These are phyloP conservation scores for Eucriotettix oculatus DNA, from an alignment of 2,888 invertebrate species.

Conservation along the genomic window DNA sequence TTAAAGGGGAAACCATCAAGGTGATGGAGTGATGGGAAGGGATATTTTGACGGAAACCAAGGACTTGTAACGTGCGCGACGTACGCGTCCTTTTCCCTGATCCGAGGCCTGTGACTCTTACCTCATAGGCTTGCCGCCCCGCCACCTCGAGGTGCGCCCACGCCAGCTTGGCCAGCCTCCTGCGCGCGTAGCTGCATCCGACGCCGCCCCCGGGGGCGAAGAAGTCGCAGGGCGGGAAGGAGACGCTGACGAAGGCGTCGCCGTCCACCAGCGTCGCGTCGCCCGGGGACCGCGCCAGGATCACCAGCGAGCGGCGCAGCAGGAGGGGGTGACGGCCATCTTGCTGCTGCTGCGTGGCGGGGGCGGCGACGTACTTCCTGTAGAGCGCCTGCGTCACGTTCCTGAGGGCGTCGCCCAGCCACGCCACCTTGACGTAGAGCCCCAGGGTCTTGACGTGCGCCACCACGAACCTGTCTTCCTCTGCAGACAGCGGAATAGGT, in stretches of 20 bases:
- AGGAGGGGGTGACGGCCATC: slow-evolving; percentile 15
- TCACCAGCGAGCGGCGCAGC: slow-evolving; percentile 34
- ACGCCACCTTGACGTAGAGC: slow-evolving; percentile 46
- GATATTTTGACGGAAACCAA: no score
- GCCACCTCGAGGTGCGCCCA: slow-evolving; percentile 37
- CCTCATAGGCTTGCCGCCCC: slow-evolving; percentile 33
- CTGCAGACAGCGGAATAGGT: slow-evolving; percentile 8
- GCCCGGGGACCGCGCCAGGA: slow-evolving; percentile 52
- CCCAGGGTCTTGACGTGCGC: slow-evolving; percentile 40
- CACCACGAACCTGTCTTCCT: slow-evolving; percentile 35
- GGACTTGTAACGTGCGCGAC: no score
- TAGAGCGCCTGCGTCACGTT: slow-evolving; percentile 19
- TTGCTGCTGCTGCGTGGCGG: slow-evolving; percentile 5
- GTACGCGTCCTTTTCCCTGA: no score
- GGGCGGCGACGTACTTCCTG: neutral
- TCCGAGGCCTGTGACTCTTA: no score
- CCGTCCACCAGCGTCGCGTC: slow-evolving; percentile 23
- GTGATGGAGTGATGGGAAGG: no score
- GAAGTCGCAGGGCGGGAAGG: slow-evolving; percentile 47
- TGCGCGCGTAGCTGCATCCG: slow-evolving; percentile 50
- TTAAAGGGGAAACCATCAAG: no score
- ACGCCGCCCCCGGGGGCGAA: slow-evolving; percentile 43
- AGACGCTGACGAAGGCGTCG: slow-evolving; percentile 31
- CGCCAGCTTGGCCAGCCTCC: slow-evolving; percentile 48
- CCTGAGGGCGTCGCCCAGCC: slow-evolving; percentile 44